Percentiles rank a stretch among this genome's conserved stretches.
Conservation (phyloP, 1,140 invertebrate species). For the Musca vetustissima region DNA sequence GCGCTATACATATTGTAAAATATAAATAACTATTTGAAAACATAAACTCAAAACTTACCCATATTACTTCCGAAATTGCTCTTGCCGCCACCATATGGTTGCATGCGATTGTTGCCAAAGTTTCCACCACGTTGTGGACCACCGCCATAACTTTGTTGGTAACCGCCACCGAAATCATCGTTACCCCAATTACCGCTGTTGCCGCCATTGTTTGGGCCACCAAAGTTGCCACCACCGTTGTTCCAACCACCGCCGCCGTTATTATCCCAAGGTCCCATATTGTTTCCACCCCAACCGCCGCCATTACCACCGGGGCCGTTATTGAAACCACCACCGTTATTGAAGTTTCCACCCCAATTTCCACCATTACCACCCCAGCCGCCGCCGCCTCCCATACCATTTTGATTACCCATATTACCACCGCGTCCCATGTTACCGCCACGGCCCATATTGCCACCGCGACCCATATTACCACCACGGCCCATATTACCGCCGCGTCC, state of each 20-base stretch:
- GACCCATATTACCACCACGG: slow-evolving; percentile 55
- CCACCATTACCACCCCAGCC: slow-evolving; percentile 52
- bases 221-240: slow-evolving; percentile 34
- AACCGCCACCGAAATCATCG: slow-evolving; percentile 70
- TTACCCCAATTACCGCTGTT: slow-evolving; percentile 48
- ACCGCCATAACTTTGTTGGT: slow-evolving; percentile 74
- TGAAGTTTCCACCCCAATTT: slow-evolving; percentile 72
- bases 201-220: slow-evolving; percentile 26
- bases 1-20: neutral
- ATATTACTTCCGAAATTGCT: slow-evolving; percentile 28
- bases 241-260: slow-evolving; percentile 49
- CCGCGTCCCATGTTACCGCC: slow-evolving; percentile 31
- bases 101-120: slow-evolving; percentile 57
- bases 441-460: slow-evolving; percentile 39
- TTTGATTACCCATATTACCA: slow-evolving; percentile 44
- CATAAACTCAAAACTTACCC: slow-evolving; percentile 20
- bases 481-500: slow-evolving; percentile 35
- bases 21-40: neutral
- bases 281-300: slow-evolving; percentile 52
- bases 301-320: slow-evolving; percentile 45
- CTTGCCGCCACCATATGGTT: slow-evolving; percentile 58
- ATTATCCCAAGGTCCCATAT: slow-evolving; percentile 58
- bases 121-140: slow-evolving; percentile 67
- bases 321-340: slow-evolving; percentile 47
- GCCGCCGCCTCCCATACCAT: slow-evolving; percentile 31